phyloP scores from a whole-genome alignment of 2,113 vertebrate species.

The Rhodinocichla rosea region DNA sequence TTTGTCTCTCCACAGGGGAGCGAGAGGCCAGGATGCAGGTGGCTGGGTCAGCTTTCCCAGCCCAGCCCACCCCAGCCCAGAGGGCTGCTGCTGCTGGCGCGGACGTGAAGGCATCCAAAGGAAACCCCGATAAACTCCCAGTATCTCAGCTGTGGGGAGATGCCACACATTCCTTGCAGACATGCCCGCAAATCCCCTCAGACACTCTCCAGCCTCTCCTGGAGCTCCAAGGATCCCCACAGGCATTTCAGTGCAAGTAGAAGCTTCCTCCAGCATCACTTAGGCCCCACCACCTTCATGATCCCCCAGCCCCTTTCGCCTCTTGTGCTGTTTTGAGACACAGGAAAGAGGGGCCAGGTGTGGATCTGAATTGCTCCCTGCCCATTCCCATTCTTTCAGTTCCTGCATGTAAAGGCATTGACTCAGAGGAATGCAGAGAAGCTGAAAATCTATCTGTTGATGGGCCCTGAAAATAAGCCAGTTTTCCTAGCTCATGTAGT shows the following conservation, averaged over 20 bases:
- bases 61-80: neutral
- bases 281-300: neutral
- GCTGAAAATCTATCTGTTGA: neutral
- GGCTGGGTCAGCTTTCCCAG: neutral
- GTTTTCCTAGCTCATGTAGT: neutral
- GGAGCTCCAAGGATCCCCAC: neutral
- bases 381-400: neutral
- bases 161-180: slow-evolving; percentile 35
- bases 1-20: neutral
- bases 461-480: neutral
- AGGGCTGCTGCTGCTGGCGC: rapidly evolving
- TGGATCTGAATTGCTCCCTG: neutral
- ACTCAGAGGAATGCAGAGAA: neutral
- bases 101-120: neutral
- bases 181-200: neutral
- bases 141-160: neutral
- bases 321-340: neutral
- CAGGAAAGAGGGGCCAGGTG: neutral
- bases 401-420: rapidly evolving
- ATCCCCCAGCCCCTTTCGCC: neutral
- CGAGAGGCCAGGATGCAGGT: neutral
- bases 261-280: neutral
- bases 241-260: neutral
- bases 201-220: neutral
- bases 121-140: neutral